phyloP scores from a whole-genome alignment of 2,113 vertebrate species.

The Carettochelys insculpta region DNA sequence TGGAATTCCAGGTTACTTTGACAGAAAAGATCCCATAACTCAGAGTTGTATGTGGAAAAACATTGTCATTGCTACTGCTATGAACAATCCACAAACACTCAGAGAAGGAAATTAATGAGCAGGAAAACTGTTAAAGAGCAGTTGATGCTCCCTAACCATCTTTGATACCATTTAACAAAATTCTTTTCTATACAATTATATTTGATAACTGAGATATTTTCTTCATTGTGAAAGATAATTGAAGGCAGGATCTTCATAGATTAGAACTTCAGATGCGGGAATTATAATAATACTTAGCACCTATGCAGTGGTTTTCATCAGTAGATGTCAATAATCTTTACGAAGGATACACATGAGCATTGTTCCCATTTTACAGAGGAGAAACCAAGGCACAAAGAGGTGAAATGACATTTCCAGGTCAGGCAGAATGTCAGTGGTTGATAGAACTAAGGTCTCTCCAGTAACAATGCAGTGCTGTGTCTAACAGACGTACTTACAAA shows the following conservation, averaged over 20 bases:
- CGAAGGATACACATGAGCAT: background rate
- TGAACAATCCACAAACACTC: background rate
- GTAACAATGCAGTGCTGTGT: background rate
- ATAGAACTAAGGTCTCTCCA: background rate
- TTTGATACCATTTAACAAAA: background rate
- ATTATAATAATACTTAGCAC: background rate
- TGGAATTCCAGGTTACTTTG: background rate
- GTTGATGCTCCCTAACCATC: background rate
- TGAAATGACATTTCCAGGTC: background rate
- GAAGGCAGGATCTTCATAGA: background rate
- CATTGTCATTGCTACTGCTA: background rate
- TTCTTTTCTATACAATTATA: background rate
- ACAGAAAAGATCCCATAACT: background rate
- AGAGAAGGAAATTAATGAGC: background rate
- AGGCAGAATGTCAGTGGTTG: background rate
- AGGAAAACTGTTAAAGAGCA: background rate
- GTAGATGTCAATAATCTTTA: background rate
- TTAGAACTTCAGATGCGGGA: background rate
- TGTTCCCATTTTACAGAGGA: background rate
- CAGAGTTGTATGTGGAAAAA: background rate
- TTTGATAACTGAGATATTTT: background rate
- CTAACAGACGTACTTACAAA: background rate
- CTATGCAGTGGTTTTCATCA: background rate
- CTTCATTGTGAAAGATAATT: background rate
- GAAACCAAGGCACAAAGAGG: background rate